Evolutionary conservation across 2,113 vertebrate genomes (phyloP).

Genomic region (Steatornis caripensis): DNA sequence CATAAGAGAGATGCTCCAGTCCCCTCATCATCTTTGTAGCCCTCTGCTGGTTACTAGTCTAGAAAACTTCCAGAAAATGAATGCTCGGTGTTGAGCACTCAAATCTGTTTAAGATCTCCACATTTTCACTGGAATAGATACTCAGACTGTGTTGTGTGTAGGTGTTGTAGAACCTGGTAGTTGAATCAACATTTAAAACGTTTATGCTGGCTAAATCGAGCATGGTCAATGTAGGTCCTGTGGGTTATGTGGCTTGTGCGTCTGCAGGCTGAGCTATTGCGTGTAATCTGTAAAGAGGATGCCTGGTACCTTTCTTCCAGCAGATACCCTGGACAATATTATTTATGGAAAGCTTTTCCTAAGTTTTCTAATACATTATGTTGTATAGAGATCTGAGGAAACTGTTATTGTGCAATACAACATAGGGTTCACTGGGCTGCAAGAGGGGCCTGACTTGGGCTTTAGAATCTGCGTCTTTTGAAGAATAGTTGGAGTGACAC

Average conservation of each 20-base stretch:
- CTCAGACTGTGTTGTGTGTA: not conserved
- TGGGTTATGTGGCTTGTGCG: not conserved
- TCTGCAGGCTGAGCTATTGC: not conserved
- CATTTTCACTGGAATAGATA: not conserved
- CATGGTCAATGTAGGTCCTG: not conserved
- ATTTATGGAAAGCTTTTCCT: not conserved
- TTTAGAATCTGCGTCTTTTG: not conserved
- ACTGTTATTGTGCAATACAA: not conserved
- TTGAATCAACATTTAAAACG: not conserved
- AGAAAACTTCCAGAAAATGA: not conserved
- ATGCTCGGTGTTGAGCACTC: not conserved
- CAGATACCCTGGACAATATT: not conserved
- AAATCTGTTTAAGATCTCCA: not conserved
- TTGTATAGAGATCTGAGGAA: not conserved
- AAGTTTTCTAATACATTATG: not conserved
- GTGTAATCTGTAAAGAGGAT: not conserved
- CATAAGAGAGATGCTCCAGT: no score
- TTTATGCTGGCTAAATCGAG: not conserved
- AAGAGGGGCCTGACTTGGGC: not conserved
- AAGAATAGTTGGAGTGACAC: not conserved
- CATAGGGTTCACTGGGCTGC: not conserved
- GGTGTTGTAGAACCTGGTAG: not conserved
- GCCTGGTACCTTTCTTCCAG: not conserved
- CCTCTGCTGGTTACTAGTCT: no score
- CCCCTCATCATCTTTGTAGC: no score